A percentile compares a stretch with the other conserved stretches of the same genome.
phyloP scores from a whole-genome alignment of 1,140 invertebrate genomes.

The Camponotus pennsylvanicus region DNA sequence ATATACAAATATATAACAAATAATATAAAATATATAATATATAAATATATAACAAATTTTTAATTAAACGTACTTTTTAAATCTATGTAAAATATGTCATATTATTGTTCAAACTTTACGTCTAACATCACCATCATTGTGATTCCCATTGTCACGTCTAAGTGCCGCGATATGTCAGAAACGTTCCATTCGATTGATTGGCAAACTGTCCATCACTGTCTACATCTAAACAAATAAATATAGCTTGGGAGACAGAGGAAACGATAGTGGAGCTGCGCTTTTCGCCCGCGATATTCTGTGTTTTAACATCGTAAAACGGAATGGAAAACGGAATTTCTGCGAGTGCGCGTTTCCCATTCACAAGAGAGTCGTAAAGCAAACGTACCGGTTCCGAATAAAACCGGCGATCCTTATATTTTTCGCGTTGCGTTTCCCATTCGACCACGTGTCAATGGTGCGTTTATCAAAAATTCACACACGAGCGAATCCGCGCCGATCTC shows the following conservation, averaged over 20 bases:
- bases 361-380: constrained; percentile 55
- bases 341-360: constrained; percentile 42
- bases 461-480: constrained; percentile 58
- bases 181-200: constrained; percentile 30
- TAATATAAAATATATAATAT: neutral
- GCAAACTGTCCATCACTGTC: constrained; percentile 41
- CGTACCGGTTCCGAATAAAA: constrained; percentile 48
- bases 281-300: constrained; percentile 28
- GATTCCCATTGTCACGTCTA: constrained; percentile 32
- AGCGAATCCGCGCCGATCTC: constrained; percentile 29
- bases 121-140: neutral
- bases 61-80: constrained; percentile 9
- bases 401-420: constrained; percentile 45
- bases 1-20: neutral
- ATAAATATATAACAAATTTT: no score
- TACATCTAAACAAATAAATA: constrained; percentile 52
- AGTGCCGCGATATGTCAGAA: constrained; percentile 52
- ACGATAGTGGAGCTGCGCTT: constrained; percentile 12
- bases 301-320: constrained; percentile 36
- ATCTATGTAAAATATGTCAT: constrained; percentile 1
- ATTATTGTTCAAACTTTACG: constrained; percentile 1
- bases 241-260: constrained; percentile 14
- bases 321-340: constrained; percentile 42
- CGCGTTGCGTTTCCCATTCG: constrained; percentile 32
- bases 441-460: constrained; percentile 42